Percentiles rank a stretch among this genome's conserved stretches.
These are phyloP conservation scores for Priocnemis perturbator DNA, from an alignment of 2,888 invertebrate genomes.

Conservation along the genomic window DNA sequence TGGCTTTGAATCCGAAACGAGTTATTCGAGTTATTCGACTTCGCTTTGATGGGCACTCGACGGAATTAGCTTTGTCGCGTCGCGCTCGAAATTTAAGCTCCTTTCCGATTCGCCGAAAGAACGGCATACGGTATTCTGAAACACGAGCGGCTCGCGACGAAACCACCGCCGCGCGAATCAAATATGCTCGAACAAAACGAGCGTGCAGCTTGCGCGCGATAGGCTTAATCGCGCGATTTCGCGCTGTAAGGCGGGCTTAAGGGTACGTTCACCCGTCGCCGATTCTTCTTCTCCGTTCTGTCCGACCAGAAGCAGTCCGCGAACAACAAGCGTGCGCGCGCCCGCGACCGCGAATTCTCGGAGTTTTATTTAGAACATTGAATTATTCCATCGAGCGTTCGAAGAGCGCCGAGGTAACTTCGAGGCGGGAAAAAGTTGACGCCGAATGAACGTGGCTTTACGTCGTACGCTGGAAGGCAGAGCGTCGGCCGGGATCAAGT, in stretches of 20 bases:
- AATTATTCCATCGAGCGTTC: conserved; percentile 41
- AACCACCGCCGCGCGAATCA: too few species aligned
- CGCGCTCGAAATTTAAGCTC: too few species aligned
- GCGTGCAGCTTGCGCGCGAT: too few species aligned
- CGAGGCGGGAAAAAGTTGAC: not conserved
- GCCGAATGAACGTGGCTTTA: too few species aligned
- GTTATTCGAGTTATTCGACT: too few species aligned
- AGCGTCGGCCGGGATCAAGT: too few species aligned
- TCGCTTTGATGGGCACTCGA: conserved; percentile 1
- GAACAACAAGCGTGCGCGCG: conserved; percentile 37
- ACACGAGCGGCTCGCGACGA: too few species aligned
- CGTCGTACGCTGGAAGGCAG: too few species aligned
- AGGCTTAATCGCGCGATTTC: conserved; percentile 28
- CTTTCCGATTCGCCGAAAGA: too few species aligned
- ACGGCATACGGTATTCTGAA: too few species aligned
- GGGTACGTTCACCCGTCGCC: conserved; percentile 58
- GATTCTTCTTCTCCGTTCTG: conserved; percentile 35
- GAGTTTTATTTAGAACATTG: conserved; percentile 59
- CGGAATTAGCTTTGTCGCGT: conserved; percentile 5
- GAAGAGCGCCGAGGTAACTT: not conserved
- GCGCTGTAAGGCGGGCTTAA: conserved; percentile 36
- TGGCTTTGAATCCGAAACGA: too few species aligned
- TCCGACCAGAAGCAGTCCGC: conserved; percentile 10
- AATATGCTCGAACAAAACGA: too few species aligned
- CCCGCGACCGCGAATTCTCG: conserved; percentile 42